Base-by-base conservation (phyloP, 2,888 invertebrate species). In the Drosophila niveifrons region DNA sequence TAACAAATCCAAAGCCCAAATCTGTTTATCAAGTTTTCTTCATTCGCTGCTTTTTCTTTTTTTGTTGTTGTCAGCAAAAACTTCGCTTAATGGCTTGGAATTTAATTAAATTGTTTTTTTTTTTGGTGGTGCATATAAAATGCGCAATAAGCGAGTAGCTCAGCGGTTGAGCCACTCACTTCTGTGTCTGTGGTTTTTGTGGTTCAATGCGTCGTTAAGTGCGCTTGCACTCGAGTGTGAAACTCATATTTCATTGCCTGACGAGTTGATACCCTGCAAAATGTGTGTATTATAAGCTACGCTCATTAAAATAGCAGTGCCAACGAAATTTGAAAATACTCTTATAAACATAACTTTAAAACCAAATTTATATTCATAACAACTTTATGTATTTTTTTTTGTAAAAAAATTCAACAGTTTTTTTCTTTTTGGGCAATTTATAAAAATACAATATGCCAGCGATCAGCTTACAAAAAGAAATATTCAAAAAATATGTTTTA, bases 21-120 rank as follows among this genome's bases (percentile, higher is more conserved):
- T 87, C 62, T 74, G 75, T 72, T 78, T 78, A 74, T 56, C 66
- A 81, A 78, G 51, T 65, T 57, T 29, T 51, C 13, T 44, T 44
- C 18, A 46, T 53, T 61, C n/a, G 4, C 56, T 78, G 68, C 68
- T 78, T 78, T 31, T 31, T 10, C n/a, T n/a, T 31, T 31, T 31
- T 31, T 31, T 31, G 36, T 57, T 58, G 57, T 47, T 67, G 80
- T 82, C 72, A 75, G 71, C 88, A 68, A 53, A 74, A 71, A 53
- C 31, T 47, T 64, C 43, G 72, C 66, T 66, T 88, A 80, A 88
- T 82, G 89, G 87, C 63, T 72, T 67, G 69, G 70, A 83, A 86
- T 80, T 80, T 74, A 88, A 83, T 88, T 80, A 80, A 86, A 80
- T 88, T 66, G 55, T 64, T 57, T 51, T 62, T 28, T 48, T 8